Conservation (phyloP, 2,797 vertebrate genomes). For the Molossus alvarezi region DNA sequence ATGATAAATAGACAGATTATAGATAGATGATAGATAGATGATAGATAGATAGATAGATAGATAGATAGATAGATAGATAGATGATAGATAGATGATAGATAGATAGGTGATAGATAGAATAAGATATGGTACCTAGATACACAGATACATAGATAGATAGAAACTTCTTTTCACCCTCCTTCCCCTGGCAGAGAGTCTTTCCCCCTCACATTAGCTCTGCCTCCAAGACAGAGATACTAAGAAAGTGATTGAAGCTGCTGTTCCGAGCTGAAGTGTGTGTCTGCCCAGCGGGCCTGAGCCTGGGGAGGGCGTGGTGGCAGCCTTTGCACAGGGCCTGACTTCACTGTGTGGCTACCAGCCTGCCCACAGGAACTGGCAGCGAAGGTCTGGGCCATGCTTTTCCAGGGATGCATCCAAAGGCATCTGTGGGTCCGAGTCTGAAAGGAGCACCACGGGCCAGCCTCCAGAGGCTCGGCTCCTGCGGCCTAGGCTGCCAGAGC, state of each 20-base stretch:
- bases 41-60: neutral
- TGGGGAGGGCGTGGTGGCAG: neutral
- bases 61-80: neutral
- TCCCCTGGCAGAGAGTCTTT: constrained; percentile 10
- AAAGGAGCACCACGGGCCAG: neutral
- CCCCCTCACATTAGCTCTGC: neutral
- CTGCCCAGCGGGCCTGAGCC: neutral
- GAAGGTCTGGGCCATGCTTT: neutral
- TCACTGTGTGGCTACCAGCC: neutral
- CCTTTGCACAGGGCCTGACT: neutral
- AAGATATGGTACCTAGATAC: too few relatives aligned
- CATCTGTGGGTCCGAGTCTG: neutral
- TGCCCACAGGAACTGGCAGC: neutral
- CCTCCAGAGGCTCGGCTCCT: neutral
- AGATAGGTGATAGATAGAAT: neutral
- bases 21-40: too few relatives aligned
- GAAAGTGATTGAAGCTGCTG: neutral
- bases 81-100: neutral
- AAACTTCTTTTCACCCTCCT: neutral
- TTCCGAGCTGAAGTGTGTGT: neutral
- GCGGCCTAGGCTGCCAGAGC: neutral
- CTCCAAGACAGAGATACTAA: neutral
- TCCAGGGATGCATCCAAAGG: neutral
- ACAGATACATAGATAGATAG: neutral
- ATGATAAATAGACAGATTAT: too few relatives aligned